These are phyloP conservation scores for Acronicta alni DNA, from an alignment of 2,888 invertebrate species.

Conservation along the genomic window DNA sequence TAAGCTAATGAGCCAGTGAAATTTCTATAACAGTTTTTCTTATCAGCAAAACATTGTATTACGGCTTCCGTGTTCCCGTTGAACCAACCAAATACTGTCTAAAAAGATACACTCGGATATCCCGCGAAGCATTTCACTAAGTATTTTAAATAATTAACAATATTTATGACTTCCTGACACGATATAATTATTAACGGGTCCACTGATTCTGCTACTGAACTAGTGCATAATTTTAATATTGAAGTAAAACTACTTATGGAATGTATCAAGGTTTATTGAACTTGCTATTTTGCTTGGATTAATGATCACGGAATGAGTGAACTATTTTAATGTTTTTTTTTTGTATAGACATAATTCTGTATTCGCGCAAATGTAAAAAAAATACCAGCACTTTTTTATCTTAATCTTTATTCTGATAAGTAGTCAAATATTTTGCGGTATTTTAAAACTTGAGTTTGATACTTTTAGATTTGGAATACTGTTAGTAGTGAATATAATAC, in stretches of 20 bases:
- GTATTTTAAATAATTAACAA: slow-evolving; percentile 46
- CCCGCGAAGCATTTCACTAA: slow-evolving; percentile 23
- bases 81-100: slow-evolving; percentile 10
- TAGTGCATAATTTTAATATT: slow-evolving; percentile 48
- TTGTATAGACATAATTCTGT: neutral
- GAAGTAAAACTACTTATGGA: slow-evolving; percentile 10
- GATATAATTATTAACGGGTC: slow-evolving; percentile 16
- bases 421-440: neutral
- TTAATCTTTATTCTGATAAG: neutral
- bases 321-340: neutral
- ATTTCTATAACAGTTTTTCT: neutral
- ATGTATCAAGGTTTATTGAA: neutral
- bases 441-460: too few relatives aligned
- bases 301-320: neutral
- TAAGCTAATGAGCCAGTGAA: too few relatives aligned
- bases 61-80: slow-evolving; percentile 2
- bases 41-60: slow-evolving; percentile 10
- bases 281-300: neutral
- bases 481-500: too few relatives aligned
- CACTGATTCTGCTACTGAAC: slow-evolving; percentile 29
- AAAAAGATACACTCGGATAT: slow-evolving; percentile 24
- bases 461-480: too few relatives aligned
- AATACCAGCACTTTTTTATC: neutral
- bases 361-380: neutral
- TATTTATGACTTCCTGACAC: slow-evolving; percentile 55